A percentile compares a stretch with the other conserved stretches of the same genome.
Evolutionary conservation across 2,113 vertebrate species (phyloP).

Genomic region (Antigone vipio): DNA sequence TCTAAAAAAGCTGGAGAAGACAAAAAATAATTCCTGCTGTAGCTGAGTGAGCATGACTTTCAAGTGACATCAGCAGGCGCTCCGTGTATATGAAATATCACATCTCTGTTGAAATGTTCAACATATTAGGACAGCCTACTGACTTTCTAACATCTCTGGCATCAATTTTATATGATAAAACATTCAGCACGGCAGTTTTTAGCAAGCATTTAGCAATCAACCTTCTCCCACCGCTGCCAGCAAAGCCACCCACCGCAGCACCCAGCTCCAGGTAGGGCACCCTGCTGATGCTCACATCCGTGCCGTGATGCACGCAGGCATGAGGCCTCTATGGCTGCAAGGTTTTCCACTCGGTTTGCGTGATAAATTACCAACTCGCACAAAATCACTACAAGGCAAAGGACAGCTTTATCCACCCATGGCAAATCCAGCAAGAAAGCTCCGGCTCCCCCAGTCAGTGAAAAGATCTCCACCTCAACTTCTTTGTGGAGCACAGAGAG

Average conservation of each 20-base stretch:
- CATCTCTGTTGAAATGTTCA: background rate
- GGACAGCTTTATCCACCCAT: background rate
- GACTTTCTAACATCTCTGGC: background rate
- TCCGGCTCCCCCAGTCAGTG: background rate
- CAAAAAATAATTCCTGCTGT: background rate
- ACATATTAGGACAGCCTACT: background rate
- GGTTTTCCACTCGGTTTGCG: background rate
- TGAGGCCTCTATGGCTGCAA: accelerated
- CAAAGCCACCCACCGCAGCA: background rate
- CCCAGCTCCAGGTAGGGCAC: background rate
- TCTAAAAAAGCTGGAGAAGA: background rate
- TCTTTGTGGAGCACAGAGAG: background rate
- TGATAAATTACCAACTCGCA: accelerated
- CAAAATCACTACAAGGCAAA: background rate
- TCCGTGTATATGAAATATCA: background rate
- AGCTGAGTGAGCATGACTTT: background rate
- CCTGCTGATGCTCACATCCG: background rate
- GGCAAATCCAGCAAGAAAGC: background rate
- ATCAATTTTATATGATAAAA: background rate
- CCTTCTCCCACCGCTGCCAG: background rate
- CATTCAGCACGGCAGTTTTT: background rate
- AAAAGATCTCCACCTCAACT: background rate
- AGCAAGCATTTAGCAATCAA: background rate
- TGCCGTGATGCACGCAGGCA: accelerated
- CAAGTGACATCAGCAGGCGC: background rate